These are phyloP conservation scores for Lepidurus packardi DNA, from an alignment of 1,140 invertebrate genomes.

Conservation along the genomic window DNA sequence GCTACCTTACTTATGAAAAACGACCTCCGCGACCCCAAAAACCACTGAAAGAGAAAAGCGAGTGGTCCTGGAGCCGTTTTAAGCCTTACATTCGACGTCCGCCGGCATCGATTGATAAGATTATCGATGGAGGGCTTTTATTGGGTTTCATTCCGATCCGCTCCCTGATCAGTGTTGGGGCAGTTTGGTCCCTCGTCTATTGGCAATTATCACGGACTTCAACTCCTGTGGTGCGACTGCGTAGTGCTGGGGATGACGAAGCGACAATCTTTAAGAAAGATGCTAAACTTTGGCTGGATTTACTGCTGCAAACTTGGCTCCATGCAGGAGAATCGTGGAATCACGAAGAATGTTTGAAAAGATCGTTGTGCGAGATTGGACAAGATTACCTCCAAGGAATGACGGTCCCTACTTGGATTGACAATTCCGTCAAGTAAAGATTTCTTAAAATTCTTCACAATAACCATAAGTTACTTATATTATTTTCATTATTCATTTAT, in stretches of 20 bases:
- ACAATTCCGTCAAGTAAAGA: background rate
- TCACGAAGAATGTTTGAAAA: background rate
- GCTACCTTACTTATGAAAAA: background rate
- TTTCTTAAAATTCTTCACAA: background rate
- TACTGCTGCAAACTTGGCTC: background rate
- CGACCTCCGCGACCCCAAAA: background rate
- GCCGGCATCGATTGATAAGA: background rate
- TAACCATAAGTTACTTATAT: background rate
- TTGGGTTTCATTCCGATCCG: background rate
- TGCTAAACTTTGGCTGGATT: background rate
- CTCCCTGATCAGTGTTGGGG: background rate
- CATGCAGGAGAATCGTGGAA: background rate
- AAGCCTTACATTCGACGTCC: conserved; percentile 1
- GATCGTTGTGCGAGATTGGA: background rate
- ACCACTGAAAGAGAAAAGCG: background rate
- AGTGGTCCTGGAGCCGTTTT: conserved; percentile 1
- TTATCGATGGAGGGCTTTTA: background rate
- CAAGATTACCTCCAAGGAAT: background rate
- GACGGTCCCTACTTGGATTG: background rate
- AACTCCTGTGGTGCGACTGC: background rate
- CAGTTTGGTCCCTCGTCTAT: background rate
- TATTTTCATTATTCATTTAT: background rate
- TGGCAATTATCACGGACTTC: background rate
- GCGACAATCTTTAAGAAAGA: background rate
- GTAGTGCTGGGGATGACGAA: background rate